Base-by-base conservation (phyloP, 1,140 invertebrate genomes). In the Triops longicaudatus region DNA sequence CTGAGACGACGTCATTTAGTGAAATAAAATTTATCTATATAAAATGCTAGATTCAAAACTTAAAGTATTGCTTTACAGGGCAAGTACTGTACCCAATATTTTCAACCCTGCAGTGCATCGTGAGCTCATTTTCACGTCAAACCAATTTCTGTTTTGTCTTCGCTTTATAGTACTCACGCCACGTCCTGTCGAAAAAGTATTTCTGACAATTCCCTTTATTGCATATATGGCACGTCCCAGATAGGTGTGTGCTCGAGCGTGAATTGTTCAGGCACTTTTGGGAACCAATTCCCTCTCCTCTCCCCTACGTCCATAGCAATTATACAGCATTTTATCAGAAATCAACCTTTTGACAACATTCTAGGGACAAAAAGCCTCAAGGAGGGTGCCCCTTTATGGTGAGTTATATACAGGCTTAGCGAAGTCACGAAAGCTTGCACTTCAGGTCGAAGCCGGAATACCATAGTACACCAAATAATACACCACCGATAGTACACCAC, bases 151-250 rank as follows among this genome's bases (percentile, higher is more conserved):
- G 50, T 22, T 6, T n/a, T 63, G n/a, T 22, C 17, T 63, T 63
- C 5, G 10, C 22, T 3, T 63, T n/a, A 22, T 22, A 14, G 17
- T 63, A 22, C 50, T 63, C 50, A 14, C 5, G 22, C 44, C 44
- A 37, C 9, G 44, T 5, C 44, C 50, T 14, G 7, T 22, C 14
- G 50, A 63, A 63, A 22, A 17, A 63, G 50, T 63, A 63, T 22
- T 63, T 63, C 14, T 63, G 50, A 22, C 50, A 63, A 63, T 63
- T 63, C 22, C 50, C 50, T 63, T 63, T 63, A 63, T 63, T 63
- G 50, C 50, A 63, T 63, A 63, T 63, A 14, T 14, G 50, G 17
- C 50, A 63, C 50, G 50, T 63, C 50, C 50, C 50, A 63, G 50
- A 63, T 63, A 63, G 50, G 50, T 63, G 50, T 63, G 50, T 63